Conservation (phyloP, 2,113 vertebrate species). For the Nerophis lumbriciformis region DNA sequence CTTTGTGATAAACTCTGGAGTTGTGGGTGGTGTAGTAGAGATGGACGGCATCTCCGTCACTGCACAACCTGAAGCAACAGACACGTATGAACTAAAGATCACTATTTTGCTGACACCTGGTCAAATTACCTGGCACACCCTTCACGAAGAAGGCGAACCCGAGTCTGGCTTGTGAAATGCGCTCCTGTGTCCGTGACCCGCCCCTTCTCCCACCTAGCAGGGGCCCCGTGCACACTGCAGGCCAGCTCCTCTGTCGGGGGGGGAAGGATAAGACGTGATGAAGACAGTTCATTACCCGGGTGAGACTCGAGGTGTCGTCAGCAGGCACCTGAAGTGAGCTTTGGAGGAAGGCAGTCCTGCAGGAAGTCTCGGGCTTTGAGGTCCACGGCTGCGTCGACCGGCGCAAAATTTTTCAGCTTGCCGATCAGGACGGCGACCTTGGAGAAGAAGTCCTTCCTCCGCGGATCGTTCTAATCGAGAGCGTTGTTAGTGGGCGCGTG, state of each 20-base stretch:
- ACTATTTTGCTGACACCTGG: too few species aligned
- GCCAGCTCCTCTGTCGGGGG: constrained; percentile 71
- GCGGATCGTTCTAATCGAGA: constrained; percentile 64
- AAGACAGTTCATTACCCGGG: too few species aligned
- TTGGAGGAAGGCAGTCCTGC: constrained; percentile 89
- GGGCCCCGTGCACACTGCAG: constrained; percentile 80
- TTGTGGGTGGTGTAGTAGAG: constrained; percentile 88
- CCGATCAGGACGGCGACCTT: constrained; percentile 76
- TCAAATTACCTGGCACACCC: constrained; percentile 72
- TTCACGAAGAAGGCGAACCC: constrained; percentile 79
- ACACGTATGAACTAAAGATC: not conserved
- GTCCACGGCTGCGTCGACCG: constrained; percentile 90
- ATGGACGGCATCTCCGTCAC: constrained; percentile 78
- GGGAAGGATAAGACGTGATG: not conserved
- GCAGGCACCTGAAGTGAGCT: constrained; percentile 71
- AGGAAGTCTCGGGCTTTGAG: constrained; percentile 87
- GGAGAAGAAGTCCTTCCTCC: constrained; percentile 76
- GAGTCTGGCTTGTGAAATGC: constrained; percentile 74
- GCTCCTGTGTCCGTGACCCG: constrained; percentile 59
- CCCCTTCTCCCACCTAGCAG: constrained; percentile 75
- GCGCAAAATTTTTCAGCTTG: constrained; percentile 78
- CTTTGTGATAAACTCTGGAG: constrained; percentile 91
- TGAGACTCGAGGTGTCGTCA: too few species aligned
- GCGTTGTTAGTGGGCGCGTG: not conserved
- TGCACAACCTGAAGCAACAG: constrained; percentile 73